A percentile compares a stretch with the other conserved stretches of the same genome.
phyloP scores from a whole-genome alignment of 2,888 invertebrate genomes.

The Mimachlamys varia region DNA sequence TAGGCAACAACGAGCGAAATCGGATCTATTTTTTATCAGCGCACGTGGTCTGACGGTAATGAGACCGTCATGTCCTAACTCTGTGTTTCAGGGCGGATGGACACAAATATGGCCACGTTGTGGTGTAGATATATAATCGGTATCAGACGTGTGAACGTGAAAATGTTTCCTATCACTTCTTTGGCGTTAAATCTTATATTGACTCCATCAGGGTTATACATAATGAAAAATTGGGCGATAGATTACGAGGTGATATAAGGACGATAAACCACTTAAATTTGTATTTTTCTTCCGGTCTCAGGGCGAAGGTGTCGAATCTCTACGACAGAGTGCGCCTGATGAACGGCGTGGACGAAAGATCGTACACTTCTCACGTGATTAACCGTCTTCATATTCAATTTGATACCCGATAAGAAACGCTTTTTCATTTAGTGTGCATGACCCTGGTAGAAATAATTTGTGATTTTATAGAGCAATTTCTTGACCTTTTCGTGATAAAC shows the following conservation, averaged over 20 bases:
- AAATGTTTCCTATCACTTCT: not conserved
- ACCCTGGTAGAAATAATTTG: not conserved
- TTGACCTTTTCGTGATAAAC: constrained; percentile 14
- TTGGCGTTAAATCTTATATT: constrained; percentile 21
- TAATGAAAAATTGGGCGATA: not conserved
- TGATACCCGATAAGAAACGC: constrained; percentile 17
- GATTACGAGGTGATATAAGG: constrained; percentile 14
- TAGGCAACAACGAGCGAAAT: not conserved
- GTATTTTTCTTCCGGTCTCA: constrained; percentile 28
- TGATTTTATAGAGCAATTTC: not conserved
- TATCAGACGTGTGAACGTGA: constrained; percentile 31
- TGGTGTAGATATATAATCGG: not conserved
- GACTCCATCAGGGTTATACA: constrained; percentile 26
- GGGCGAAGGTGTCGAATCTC: not conserved
- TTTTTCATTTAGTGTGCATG: constrained; percentile 5
- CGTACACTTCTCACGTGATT: not conserved
- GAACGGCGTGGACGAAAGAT: constrained; percentile 9
- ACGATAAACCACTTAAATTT: constrained; percentile 14
- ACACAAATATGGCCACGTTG: constrained; percentile 15
- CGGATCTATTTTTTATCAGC: constrained; percentile 18
- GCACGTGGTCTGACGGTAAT: constrained; percentile 2
- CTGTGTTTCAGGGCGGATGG: constrained; percentile 20
- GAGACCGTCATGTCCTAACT: constrained; percentile 8
- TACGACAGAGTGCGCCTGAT: not conserved
- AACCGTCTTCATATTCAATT: not conserved